Percentiles rank a stretch among this genome's conserved stretches.
phyloP scores from a whole-genome alignment of 2,797 vertebrate species.

The Psittacula echo region DNA sequence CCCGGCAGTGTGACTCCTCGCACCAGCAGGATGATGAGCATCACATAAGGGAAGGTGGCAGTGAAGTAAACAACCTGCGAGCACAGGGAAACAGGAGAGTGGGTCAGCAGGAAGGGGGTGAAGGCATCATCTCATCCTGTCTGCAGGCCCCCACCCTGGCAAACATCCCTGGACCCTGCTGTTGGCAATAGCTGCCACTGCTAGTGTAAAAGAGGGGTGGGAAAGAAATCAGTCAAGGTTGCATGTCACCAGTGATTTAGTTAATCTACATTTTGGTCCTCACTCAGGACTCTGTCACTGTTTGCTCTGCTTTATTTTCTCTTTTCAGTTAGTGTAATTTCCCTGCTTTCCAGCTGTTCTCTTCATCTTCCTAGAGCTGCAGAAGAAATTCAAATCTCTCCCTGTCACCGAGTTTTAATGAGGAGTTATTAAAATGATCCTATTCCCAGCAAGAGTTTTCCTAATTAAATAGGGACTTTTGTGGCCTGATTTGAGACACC shows the following conservation, averaged over 20 bases:
- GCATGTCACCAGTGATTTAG: not conserved
- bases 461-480: conserved; percentile 30
- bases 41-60: conserved; percentile 89
- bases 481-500: not conserved
- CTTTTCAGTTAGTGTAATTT: conserved; percentile 12
- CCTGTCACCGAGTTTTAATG: conserved; percentile 41
- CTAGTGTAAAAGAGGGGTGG: not conserved
- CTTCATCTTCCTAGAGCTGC: conserved; percentile 27
- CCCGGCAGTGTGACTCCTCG: conserved; percentile 90
- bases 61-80: conserved; percentile 93
- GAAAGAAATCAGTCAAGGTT: not conserved
- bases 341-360: conserved; percentile 38
- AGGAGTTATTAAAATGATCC: conserved; percentile 50
- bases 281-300: not conserved
- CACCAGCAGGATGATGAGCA: conserved; percentile 89
- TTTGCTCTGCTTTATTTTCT: conserved; percentile 17
- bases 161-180: not conserved
- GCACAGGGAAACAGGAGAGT: not conserved
- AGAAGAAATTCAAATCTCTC: conserved; percentile 6
- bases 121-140: not conserved
- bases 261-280: conserved; percentile 25
- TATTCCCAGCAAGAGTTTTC: conserved; percentile 28
- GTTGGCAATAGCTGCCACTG: not conserved
- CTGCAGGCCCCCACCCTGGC: not conserved
- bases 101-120: not conserved